Base-by-base conservation (phyloP, 2,113 vertebrate genomes). In the Chroicocephalus ridibundus region DNA sequence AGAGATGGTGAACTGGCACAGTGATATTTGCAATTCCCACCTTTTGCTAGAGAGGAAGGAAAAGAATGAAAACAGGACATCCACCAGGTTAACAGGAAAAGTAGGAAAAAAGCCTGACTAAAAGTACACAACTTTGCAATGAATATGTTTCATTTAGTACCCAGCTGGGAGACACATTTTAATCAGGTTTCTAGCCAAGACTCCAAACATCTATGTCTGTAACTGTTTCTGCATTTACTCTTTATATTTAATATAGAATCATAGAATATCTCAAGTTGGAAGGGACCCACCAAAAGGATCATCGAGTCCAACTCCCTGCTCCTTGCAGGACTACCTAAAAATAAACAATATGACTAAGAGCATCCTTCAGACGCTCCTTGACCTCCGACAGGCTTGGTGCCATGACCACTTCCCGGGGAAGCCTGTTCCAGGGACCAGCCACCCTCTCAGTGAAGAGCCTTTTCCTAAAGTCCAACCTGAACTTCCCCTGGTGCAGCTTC, bases 11-110 rank as follows among this genome's bases (percentile, higher is more conserved):
- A 86, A 80, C 22, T 93, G 70, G 64, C 61, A 76, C 69, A 75
- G 46, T 12, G 34, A 8, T 69, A 69, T 82, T 95, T 87, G 66
- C 74, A 92, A 77, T 75, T 82, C 83, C 38, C 71, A 96, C 58
- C 85, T 88, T 95, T 90, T 74, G 70, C 91, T 82, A 57, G 61
- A 94, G 65, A 93, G 95, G 84, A 96, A 96, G 87, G 90, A 88
- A 93, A 84, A 84, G 38, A 69, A 93, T 95, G 46, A 92, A 96
- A 95, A 92, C 94, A 96, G 82, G 90, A 94, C 95, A 96, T 82
- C 76, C 62, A 91, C 34, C 64, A 79, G 66, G 57, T 82, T 96
- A 86, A 78, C 70, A 95, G 70, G 65, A 93, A 92, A 94, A 88
- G 70, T 13, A 93, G 70, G 57, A 54, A 76, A 93, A 88, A 77